These are phyloP conservation scores for Harpegnathos saltator DNA, from an alignment of 1,140 invertebrate genomes.

Conservation along the genomic window DNA sequence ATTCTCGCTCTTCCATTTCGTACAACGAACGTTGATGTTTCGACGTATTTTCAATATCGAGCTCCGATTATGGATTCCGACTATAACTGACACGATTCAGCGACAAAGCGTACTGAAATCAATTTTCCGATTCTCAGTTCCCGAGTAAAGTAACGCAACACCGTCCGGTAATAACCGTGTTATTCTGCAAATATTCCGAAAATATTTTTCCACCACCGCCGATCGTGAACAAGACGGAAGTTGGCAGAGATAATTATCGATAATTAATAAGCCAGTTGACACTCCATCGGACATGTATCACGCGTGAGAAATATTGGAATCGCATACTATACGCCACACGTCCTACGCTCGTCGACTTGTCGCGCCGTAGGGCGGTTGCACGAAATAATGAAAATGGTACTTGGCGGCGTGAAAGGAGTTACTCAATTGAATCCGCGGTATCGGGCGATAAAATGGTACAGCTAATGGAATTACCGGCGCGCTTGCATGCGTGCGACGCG, in stretches of 20 bases:
- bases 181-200: too few relatives aligned
- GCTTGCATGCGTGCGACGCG: constrained; percentile 72
- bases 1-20: too few relatives aligned
- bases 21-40: background rate
- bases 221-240: too few relatives aligned
- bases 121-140: too few relatives aligned
- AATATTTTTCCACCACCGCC: too few relatives aligned
- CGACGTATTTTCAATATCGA: too few relatives aligned
- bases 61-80: background rate
- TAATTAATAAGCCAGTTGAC: constrained; percentile 36
- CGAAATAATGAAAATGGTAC: constrained; percentile 43
- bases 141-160: too few relatives aligned
- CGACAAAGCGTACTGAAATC: background rate
- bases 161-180: too few relatives aligned
- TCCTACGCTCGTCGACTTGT: constrained; percentile 6
- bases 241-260: too few relatives aligned
- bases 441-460: constrained; percentile 65
- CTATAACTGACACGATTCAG: background rate
- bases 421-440: constrained; percentile 63
- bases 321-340: constrained; percentile 20
- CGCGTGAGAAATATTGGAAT: constrained; percentile 48
- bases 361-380: constrained; percentile 16
- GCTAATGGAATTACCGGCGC: constrained; percentile 72
- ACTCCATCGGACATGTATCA: constrained; percentile 42
- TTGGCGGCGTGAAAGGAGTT: constrained; percentile 51